Evolutionary conservation across 2,888 invertebrate genomes (phyloP), one percentile per base, ranked within the genome.

Genomic region (Tetheella fluctuosa): DNA sequence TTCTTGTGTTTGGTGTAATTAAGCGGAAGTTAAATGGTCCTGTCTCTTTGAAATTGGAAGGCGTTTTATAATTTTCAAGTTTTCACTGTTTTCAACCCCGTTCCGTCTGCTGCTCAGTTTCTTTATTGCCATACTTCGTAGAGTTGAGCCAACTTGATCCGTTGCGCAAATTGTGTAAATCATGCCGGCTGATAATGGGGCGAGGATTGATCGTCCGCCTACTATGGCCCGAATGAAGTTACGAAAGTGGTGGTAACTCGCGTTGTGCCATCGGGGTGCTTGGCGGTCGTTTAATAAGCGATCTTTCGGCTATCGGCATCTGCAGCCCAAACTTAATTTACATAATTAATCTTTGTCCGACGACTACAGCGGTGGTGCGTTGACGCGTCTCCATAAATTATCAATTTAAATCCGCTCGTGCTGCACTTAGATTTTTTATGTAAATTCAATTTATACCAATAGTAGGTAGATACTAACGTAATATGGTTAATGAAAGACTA

Each of bases 281-380:
- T 75, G 71, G 65, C 68, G 66, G 67, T 68, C 79, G 77, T 81
- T 85, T 84, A 77, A 80, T 79, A 69, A 78, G 77, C 74, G 73
- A 78, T 79, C 77, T 78, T 75, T 79, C 76, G 74, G 74, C 76
- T 81, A 86, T 84, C 82, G 80, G 76, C 80, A 79, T 77, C 74
- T 83, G 80, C 81, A 84, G 79, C 75, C 80, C 77, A 76, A 81
- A 80, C 76, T 76, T 81, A 78, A 85, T 88, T 86, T 85, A 80
- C 86, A 86, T 88, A 87, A 89, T 85, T 86, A 87, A 87, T 89
- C 85, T 83, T 80, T 68, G 81, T 73, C 74, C 69, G 67, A 72
- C 74, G 73, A 74, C 73, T 73, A 72, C 70, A 77, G 71, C 73
- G 75, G 77, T 71, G 75, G 77, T 71, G 72, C 69, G 76, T 70